Base-by-base conservation (phyloP, 2,888 invertebrate genomes). In the Acleris laterana region DNA sequence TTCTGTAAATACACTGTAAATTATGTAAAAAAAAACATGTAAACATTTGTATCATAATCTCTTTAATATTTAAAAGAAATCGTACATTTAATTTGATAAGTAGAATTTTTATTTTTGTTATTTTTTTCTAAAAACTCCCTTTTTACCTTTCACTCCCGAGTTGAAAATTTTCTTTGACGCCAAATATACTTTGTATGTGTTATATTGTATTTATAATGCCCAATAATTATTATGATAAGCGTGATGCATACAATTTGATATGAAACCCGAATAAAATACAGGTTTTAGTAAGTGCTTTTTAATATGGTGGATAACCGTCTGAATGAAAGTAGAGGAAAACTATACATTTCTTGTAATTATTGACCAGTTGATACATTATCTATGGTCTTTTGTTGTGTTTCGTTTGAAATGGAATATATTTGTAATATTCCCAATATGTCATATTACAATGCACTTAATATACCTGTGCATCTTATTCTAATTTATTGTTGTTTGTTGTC, bases 1-100 rank as follows among this genome's bases (percentile, higher is more conserved):
- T 69, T 55, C 52, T 83, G 82, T 86, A 87, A 79, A 86, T 85
- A 84, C 57, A 70, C 76, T 89, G 88, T 84, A 89, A 78, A 89
- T 78, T 83, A 77, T 86, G 84, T 84, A 84, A 77, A 81, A 80
- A 81, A 73, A 73, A 60, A 68, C 76, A 72, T 72, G 80, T 76
- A 80, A 77, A 77, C 80, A 79, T 81, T 77, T 85, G 85, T 87
- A 87, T 85, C 85, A 83, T 82, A 76, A 77, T 78, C 79, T 79
- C 74, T 79, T 79, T 80, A 80, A 79, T 80, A 80, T 80, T 81
- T 79, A 68, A 75, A 73, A 75, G 75, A 73, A 74, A 73, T 65
- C 75, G 75, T 75, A 77, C 74, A 76, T 74, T 75, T 75, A 74
- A 73, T 74, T 79, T 82, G 72, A 75, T 84, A 81, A 80, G 79